These are phyloP conservation scores for Amazona ochrocephala DNA, from an alignment of 2,797 vertebrate genomes.

Conservation along the genomic window DNA sequence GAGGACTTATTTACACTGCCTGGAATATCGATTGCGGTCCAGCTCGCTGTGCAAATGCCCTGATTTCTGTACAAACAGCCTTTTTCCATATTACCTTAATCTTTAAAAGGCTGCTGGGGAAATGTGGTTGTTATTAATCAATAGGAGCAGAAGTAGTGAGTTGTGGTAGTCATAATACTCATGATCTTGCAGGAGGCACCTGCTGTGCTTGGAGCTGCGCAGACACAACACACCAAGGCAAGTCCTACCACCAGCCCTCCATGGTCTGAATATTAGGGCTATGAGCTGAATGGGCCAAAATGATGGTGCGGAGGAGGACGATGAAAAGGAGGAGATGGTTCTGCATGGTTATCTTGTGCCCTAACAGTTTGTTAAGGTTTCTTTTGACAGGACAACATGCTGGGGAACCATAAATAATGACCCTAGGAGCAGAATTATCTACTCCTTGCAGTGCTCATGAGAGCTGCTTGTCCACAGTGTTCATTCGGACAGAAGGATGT, in stretches of 20 bases:
- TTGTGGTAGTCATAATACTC: background rate
- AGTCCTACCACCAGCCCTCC: background rate
- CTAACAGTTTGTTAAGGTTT: background rate
- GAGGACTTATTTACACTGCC: background rate
- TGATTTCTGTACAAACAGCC: background rate
- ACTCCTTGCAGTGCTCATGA: background rate
- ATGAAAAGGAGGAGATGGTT: background rate
- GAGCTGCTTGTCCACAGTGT: background rate
- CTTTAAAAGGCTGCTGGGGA: background rate
- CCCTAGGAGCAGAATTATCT: background rate
- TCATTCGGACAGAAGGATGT: background rate
- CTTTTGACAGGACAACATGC: fast-evolving
- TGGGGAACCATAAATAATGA: background rate
- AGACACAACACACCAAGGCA: background rate
- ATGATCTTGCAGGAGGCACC: background rate
- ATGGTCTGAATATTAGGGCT: fast-evolving
- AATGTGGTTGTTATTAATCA: background rate
- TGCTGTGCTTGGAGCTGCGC: background rate
- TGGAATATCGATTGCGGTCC: background rate
- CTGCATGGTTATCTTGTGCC: background rate
- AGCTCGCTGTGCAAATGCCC: background rate
- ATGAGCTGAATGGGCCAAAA: background rate
- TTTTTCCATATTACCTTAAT: conserved; percentile 19
- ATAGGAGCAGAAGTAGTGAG: background rate
- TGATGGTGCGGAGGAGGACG: background rate